Evolutionary conservation across 2,113 vertebrate genomes (phyloP), one percentile per base, ranked within the genome.

Genomic region (Sinocyclocheilus grahami): DNA sequence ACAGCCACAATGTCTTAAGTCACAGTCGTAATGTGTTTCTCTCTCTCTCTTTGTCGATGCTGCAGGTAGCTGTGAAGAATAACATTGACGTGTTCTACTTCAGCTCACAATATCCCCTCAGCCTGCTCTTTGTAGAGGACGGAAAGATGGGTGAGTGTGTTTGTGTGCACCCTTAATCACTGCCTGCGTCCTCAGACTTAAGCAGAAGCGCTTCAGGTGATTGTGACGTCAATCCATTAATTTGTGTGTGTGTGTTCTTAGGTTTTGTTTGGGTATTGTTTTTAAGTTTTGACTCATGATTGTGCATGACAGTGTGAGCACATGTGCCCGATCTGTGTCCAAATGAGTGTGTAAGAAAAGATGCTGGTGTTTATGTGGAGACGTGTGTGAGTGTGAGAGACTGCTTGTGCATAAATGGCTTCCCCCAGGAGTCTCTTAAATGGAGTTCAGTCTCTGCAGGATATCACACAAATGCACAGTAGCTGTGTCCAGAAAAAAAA

Each of bases 71-170:
- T 0, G 96, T 99, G 90, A 99, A 99, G 92, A 99, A 99, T 95
- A 99, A 98, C 94, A 99, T 99, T 0, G 98, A 99, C 0, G 97
- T 99, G 62, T 99, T 99, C 94, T 99, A 99, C 97, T 99, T 99
- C 95, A 99, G 98, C 94, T 96, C 97, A 87, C 94, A 99, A 89
- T 99, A 98, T 91, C 97, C 97, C 0, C 95, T 99, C 90, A 98
- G 97, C 92, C 96, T 99, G 92, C 94, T 99, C 86, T 99, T 99
- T 2, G 95, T 96, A 81, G 98, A 99, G 90, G 98, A 99, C 0
- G 98, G 98, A 20, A 99, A 98, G 93, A 99, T 99, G 97, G 98
- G 98, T 99, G 92, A 97, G 98, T 94, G 58, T 27, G 69, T 75
- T 30, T 2, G 51, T 53, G 16, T 46, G 78, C 12, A 16, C 12